phyloP scores from a whole-genome alignment of 2,113 vertebrate genomes.

The Ophiodon elongatus region DNA sequence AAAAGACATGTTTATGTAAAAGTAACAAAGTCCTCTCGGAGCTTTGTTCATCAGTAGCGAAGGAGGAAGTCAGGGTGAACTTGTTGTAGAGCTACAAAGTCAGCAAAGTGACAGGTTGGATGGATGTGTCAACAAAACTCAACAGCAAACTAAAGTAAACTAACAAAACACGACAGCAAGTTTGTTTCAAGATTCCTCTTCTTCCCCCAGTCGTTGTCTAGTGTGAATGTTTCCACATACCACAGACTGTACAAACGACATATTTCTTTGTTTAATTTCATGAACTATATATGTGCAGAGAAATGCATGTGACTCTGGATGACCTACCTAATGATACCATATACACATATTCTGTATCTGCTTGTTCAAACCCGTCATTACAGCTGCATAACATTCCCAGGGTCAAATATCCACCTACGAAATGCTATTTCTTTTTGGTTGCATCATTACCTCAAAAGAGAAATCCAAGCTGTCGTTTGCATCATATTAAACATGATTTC shows the following conservation, averaged over 20 bases:
- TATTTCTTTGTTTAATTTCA: neutral
- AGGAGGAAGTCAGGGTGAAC: neutral
- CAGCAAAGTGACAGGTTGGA: neutral
- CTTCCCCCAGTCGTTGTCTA: neutral
- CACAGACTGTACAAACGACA: neutral
- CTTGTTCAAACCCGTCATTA: neutral
- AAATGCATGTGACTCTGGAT: neutral
- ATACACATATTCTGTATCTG: neutral
- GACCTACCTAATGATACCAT: neutral
- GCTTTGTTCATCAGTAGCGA: neutral
- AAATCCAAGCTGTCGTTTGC: constrained; percentile 12
- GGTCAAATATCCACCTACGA: constrained; percentile 17
- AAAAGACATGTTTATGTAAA: neutral
- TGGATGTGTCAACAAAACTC: neutral
- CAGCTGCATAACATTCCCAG: constrained; percentile 16
- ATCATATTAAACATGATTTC: constrained; percentile 35
- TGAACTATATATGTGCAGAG: neutral
- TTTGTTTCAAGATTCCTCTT: neutral
- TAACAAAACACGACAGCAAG: neutral
- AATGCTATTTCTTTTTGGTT: constrained; percentile 47
- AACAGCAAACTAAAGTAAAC: too few species aligned
- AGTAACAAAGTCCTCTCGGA: neutral
- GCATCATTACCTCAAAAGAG: constrained; percentile 52
- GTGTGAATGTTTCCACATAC: neutral
- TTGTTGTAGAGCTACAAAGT: neutral